phyloP scores from a whole-genome alignment of 2,888 invertebrate genomes.

The Spisula subtruncata region DNA sequence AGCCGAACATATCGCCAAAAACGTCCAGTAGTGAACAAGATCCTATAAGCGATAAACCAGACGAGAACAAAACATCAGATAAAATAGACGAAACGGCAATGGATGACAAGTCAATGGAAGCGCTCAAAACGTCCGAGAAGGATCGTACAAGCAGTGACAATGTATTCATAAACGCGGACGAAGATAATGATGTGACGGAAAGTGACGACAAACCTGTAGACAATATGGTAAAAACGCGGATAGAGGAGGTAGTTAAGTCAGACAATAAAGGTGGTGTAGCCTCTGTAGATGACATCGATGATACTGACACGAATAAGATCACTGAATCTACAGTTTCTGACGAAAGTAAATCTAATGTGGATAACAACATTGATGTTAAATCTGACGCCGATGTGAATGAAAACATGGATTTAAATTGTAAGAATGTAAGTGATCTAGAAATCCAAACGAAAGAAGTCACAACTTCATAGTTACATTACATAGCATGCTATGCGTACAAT shows the following conservation, averaged over 20 bases:
- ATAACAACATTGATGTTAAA: neutral
- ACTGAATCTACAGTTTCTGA: neutral
- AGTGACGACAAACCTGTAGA: neutral
- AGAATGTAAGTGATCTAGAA: neutral
- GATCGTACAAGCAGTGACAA: neutral
- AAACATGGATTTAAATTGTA: neutral
- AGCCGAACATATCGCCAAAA: too few species aligned
- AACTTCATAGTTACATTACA: neutral
- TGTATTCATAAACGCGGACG: neutral
- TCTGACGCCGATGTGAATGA: slow-evolving; percentile 8
- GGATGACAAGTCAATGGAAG: neutral
- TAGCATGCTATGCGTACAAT: neutral
- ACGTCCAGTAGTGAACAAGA: neutral
- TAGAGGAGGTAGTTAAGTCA: neutral
- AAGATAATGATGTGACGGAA: neutral
- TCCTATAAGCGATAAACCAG: neutral
- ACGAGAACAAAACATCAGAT: neutral
- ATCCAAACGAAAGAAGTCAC: neutral
- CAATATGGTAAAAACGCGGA: neutral
- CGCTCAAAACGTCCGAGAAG: neutral
- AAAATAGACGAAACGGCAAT: neutral
- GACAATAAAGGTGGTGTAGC: neutral
- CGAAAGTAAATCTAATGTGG: neutral
- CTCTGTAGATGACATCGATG: neutral
- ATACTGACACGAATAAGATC: neutral